Evolutionary conservation across 2,797 vertebrate species (phyloP).

Genomic region (Gambusia yucatana): DNA sequence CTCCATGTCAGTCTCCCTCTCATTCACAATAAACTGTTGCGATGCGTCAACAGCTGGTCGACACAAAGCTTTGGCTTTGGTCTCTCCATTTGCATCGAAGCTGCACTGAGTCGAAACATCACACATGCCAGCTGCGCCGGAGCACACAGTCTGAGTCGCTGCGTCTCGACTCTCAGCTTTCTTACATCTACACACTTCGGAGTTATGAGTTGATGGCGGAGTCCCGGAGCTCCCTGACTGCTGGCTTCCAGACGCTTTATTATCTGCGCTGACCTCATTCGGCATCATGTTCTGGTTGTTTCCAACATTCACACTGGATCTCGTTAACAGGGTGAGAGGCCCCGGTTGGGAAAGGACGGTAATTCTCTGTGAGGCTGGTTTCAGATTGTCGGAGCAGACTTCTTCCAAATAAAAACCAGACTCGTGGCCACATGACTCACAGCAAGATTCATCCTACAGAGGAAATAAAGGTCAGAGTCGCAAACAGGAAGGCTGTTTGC

Average conservation of each 20-base stretch:
- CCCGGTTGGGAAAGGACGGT: background rate
- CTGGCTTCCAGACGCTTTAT: background rate
- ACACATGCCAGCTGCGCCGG: slow-evolving; percentile 26
- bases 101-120: slow-evolving; percentile 84
- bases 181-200: slow-evolving; percentile 25
- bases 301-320: slow-evolving; percentile 1
- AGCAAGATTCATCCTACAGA: slow-evolving; percentile 49
- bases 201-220: background rate
- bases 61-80: slow-evolving; percentile 20
- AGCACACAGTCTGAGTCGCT: slow-evolving; percentile 80
- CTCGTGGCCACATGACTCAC: slow-evolving; percentile 18
- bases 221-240: slow-evolving; percentile 10
- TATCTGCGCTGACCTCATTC: background rate
- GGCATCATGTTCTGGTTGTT: background rate
- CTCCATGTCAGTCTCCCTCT: slow-evolving; percentile 63
- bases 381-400: slow-evolving; percentile 6
- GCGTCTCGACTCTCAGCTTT: slow-evolving; percentile 54
- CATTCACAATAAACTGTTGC: slow-evolving; percentile 55
- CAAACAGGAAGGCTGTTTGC: background rate
- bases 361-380: slow-evolving; percentile 6
- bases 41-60: slow-evolving; percentile 19
- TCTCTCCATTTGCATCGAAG: slow-evolving; percentile 17
- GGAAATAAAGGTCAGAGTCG: background rate
- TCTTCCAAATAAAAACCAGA: slow-evolving; percentile 7
- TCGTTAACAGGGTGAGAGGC: background rate